phyloP scores from a whole-genome alignment of 2,888 invertebrate species.

The Hermaeophaga mercurialis region DNA sequence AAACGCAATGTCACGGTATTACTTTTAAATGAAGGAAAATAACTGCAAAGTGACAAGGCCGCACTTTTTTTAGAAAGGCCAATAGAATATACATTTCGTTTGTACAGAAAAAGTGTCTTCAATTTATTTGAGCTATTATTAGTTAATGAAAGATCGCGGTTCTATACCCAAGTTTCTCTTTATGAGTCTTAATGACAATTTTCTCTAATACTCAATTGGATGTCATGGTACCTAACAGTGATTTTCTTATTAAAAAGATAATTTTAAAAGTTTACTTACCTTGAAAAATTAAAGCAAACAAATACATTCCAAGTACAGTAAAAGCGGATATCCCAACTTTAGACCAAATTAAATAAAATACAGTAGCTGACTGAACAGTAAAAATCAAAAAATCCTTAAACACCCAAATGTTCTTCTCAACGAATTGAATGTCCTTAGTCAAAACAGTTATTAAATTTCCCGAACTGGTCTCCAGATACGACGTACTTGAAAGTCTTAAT shows the following conservation, averaged over 20 bases:
- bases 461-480: slow-evolving; percentile 56
- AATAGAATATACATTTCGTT: no score
- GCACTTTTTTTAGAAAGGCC: no score
- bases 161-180: no score
- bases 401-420: slow-evolving; percentile 65
- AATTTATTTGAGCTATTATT: no score
- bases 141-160: no score
- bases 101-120: no score
- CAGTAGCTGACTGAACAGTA: slow-evolving; percentile 81
- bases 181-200: no score
- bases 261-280: no score
- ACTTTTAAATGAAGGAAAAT: no score
- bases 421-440: slow-evolving; percentile 72
- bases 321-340: slow-evolving; percentile 60
- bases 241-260: slow-evolving; percentile 36
- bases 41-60: no score
- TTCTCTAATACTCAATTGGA: no score
- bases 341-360: slow-evolving; percentile 77
- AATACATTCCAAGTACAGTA: slow-evolving; percentile 61
- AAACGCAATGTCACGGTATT: no score
- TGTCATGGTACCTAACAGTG: neutral
- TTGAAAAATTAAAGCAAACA: slow-evolving; percentile 52
- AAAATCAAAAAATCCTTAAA: slow-evolving; percentile 67
- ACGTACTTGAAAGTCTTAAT: slow-evolving; percentile 52
- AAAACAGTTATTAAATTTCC: slow-evolving; percentile 83